Base-by-base conservation (phyloP, 2,888 invertebrate species). In the Scotopteryx bipunctaria region DNA sequence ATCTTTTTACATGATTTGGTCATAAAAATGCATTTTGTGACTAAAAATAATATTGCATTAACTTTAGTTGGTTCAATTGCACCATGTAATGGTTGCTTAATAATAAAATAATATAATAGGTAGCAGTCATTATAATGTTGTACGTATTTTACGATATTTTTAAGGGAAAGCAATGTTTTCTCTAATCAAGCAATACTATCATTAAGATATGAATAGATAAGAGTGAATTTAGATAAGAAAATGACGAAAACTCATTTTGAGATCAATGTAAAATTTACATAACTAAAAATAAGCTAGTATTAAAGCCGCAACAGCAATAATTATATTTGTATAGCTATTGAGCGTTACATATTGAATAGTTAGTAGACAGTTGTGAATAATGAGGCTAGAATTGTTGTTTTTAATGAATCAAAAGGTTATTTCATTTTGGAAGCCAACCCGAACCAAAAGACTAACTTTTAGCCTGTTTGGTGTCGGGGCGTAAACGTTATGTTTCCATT, bases 261-360 rank as follows among this genome's bases (percentile, higher is more conserved):
- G 86, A 85, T 85, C 78, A 81, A 76, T 86, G 83, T 86, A 84
- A 82, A 81, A 83, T 84, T 81, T 82, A 84, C 37, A 67, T 67
- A 73, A 65, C 66, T 67, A 76, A 76, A 76, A 74, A 70, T 55
- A 46, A 57, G 48, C 37, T 43, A 54, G 37, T 19, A 31, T 33
- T 62, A 78, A 79, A 77, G 81, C 83, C 85, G 87, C 89, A 76
- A 87, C 88, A 90, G 90, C 89, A 90, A 90, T 90, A 90, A 89
- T 51, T 87, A 86, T 86, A 88, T 87, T 87, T 90, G 89, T 90
- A 89, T 81, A 86, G 88, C 88, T 88, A 89, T 84, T 82, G 88
- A 85, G 88, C 86, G 87, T 88, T 87, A 83, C 86, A 86, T 85
- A 85, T 88, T 86, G 83, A 85, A 84, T 86, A 86, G 85, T 81